These are phyloP conservation scores for Drosophila mimica DNA, from an alignment of 2,888 invertebrate genomes.

Conservation along the genomic window DNA sequence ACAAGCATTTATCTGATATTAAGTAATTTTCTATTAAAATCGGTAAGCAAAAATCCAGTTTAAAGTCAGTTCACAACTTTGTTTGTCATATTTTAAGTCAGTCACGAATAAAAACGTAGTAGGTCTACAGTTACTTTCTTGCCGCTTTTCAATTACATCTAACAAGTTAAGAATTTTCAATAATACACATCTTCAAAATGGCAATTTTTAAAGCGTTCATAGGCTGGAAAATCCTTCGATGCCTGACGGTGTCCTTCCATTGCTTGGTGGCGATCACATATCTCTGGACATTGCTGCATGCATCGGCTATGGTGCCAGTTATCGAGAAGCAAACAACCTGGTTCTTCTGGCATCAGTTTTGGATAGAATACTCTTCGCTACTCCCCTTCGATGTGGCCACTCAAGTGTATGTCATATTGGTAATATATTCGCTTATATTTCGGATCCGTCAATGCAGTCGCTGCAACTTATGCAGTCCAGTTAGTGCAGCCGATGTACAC, in stretches of 20 bases:
- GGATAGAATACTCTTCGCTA: constrained; percentile 1
- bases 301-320: constrained; percentile 28
- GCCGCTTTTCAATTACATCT: neutral
- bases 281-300: constrained; percentile 28
- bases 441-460: constrained; percentile 16
- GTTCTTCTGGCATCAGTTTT: neutral
- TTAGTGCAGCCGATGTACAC: neutral
- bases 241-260: neutral
- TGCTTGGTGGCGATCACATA: neutral
- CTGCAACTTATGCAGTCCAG: constrained; percentile 12
- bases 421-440: neutral
- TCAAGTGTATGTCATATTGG: accelerated
- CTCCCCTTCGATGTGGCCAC: neutral
- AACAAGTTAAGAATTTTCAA: neutral
- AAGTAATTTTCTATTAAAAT: neutral
- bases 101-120: neutral
- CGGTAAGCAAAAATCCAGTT: neutral
- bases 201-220: neutral
- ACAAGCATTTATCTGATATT: neutral
- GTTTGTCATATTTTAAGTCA: neutral
- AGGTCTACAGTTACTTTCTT: neutral
- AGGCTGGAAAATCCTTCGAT: accelerated
- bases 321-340: neutral
- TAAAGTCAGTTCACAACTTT: neutral
- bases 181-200: constrained; percentile 13